Evolutionary conservation across 2,797 vertebrate species (phyloP).

Genomic region (Otus scops): DNA sequence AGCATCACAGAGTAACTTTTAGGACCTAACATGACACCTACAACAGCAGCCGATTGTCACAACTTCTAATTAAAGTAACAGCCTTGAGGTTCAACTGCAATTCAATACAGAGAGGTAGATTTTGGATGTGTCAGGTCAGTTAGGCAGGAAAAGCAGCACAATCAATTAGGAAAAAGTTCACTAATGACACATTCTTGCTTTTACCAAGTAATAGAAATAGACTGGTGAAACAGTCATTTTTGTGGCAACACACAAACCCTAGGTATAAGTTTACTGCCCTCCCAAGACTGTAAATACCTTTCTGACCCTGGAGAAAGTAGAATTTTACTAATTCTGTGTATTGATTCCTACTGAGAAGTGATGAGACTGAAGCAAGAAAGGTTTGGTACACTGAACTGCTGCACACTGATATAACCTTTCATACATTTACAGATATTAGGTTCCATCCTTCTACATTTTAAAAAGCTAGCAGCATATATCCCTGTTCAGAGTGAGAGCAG

Average conservation of each 20-base stretch:
- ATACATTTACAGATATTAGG: not conserved
- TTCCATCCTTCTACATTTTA: not conserved
- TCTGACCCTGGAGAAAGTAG: not conserved
- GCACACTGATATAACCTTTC: not conserved
- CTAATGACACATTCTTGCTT: not conserved
- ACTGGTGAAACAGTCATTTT: not conserved
- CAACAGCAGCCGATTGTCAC: not conserved
- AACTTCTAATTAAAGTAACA: not conserved
- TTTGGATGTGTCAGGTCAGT: not conserved
- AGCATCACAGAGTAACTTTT: not conserved
- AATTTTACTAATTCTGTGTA: not conserved
- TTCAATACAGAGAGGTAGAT: not conserved
- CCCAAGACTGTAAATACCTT: not conserved
- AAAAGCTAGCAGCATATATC: not conserved
- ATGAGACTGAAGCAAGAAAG: not conserved
- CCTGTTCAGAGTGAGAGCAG: not conserved
- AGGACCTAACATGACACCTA: not conserved
- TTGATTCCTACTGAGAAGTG: not conserved
- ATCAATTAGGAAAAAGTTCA: not conserved
- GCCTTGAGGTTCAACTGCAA: not conserved
- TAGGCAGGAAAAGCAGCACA: not conserved
- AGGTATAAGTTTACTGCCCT: not conserved
- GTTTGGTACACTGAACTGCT: not conserved
- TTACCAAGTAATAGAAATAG: not conserved
- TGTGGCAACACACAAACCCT: not conserved